These are phyloP conservation scores for Oryctes rhinoceros DNA, from an alignment of 1,140 invertebrate species.

Conservation along the genomic window DNA sequence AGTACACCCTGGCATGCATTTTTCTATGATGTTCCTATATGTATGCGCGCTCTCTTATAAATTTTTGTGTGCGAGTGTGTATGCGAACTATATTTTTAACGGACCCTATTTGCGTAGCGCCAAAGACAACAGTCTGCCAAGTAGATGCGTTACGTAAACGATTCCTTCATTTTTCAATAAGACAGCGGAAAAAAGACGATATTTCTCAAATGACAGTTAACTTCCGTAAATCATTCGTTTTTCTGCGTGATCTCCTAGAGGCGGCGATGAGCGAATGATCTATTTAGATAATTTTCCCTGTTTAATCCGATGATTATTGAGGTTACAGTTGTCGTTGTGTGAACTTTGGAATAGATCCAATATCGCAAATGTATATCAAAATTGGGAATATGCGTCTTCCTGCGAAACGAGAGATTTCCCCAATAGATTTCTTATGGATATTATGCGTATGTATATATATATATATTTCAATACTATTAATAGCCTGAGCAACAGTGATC, in stretches of 20 bases:
- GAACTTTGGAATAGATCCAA: conserved; percentile 7
- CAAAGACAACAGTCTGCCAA: conserved; percentile 35
- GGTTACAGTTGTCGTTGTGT: not conserved
- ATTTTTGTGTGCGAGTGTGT: conserved; percentile 7
- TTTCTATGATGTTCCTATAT: not conserved
- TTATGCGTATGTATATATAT: too few relatives aligned
- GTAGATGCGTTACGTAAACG: conserved; percentile 34
- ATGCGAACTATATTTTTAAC: conserved; percentile 33
- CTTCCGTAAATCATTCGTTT: conserved; percentile 1
- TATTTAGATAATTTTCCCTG: conserved; percentile 9
- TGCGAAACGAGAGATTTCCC: not conserved
- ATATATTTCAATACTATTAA: too few relatives aligned
- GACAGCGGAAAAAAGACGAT: conserved; percentile 11
- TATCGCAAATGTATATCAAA: not conserved
- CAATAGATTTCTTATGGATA: too few relatives aligned
- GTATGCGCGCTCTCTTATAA: not conserved
- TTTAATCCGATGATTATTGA: conserved; percentile 15
- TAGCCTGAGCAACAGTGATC: too few relatives aligned
- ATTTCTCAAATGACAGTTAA: conserved; percentile 5
- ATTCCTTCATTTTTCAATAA: conserved; percentile 34
- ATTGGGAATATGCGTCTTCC: not conserved
- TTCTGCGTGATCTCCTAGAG: not conserved
- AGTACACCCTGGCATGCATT: not conserved
- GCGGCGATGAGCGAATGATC: conserved; percentile 8
- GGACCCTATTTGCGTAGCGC: conserved; percentile 30